phyloP scores from a whole-genome alignment of 2,888 invertebrate species.

The Odontomyia ornata region DNA sequence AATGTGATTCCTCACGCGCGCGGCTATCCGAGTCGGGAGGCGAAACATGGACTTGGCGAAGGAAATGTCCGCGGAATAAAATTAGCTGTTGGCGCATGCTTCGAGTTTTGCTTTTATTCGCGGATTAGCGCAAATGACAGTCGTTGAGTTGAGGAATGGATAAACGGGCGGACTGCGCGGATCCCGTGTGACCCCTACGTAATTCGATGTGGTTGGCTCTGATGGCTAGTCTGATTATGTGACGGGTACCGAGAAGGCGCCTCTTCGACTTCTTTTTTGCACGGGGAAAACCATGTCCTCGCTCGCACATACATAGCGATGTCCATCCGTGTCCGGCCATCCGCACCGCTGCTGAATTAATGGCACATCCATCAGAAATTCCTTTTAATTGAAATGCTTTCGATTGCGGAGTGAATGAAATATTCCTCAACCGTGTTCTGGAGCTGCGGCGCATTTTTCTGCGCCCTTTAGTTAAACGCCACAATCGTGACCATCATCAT shows the following conservation, averaged over 20 bases:
- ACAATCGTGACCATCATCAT: conserved; percentile 37
- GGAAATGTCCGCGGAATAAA: conserved; percentile 34
- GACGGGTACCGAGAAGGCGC: not conserved
- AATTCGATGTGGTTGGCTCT: not conserved
- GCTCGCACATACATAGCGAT: conserved; percentile 32
- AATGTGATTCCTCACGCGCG: conserved; percentile 16
- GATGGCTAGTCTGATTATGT: not conserved
- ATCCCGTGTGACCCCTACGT: conserved; percentile 8
- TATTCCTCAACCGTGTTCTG: not conserved
- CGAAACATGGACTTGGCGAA: conserved; percentile 3
- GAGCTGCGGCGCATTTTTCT: not conserved
- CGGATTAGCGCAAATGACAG: conserved; percentile 27
- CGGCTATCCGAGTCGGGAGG: not conserved
- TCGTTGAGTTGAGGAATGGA: conserved; percentile 22
- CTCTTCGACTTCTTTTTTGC: conserved; percentile 51
- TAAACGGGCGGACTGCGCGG: not conserved
- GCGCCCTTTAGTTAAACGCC: conserved; percentile 31
- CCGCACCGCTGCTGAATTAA: conserved; percentile 1
- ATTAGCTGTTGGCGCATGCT: conserved; percentile 38
- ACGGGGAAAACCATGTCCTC: conserved; percentile 59
- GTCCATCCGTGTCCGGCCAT: conserved; percentile 54
- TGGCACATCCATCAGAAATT: conserved; percentile 35
- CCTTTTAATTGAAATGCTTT: conserved; percentile 40
- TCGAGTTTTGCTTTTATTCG: conserved; percentile 13
- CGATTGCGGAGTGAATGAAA: conserved; percentile 25